Evolutionary conservation across 2,888 invertebrate genomes (phyloP).

Genomic region (Philhelius pedissequus): DNA sequence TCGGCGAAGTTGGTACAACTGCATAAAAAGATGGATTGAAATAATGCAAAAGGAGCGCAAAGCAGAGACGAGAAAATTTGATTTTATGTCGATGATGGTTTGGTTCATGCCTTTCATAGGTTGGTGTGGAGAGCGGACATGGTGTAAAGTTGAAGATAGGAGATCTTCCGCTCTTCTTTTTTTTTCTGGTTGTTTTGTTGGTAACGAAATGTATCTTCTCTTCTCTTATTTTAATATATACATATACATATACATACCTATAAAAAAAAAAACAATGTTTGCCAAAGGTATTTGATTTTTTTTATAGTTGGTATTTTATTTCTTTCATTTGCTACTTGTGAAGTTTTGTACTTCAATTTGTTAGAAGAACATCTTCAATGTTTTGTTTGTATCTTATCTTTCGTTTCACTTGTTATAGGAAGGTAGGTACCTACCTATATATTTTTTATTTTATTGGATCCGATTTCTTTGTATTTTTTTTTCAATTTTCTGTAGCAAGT

Average conservation of each 20-base stretch:
- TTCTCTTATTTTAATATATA: not conserved
- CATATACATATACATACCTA: too few relatives aligned
- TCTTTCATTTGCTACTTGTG: constrained; percentile 16
- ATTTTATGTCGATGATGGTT: constrained; percentile 24
- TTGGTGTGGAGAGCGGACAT: not conserved
- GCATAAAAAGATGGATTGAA: not conserved
- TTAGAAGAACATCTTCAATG: constrained; percentile 34
- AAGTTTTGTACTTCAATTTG: constrained; percentile 40
- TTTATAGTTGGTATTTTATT: constrained; percentile 1
- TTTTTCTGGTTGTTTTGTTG: constrained; percentile 9
- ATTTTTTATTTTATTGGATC: not conserved
- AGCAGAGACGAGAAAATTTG: constrained; percentile 24
- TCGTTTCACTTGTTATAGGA: constrained; percentile 13
- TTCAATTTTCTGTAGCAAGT: not conserved
- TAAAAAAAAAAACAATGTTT: constrained; percentile 23
- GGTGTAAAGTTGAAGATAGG: not conserved
- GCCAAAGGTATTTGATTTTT: constrained; percentile 1
- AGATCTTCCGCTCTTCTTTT: not conserved
- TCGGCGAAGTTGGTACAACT: constrained; percentile 50
- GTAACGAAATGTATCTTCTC: constrained; percentile 15
- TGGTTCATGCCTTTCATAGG: too few relatives aligned
- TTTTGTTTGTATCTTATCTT: constrained; percentile 46
- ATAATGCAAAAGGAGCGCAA: constrained; percentile 12
- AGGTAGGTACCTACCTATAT: too few relatives aligned
- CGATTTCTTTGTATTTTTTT: constrained; percentile 9